These are phyloP conservation scores for Emydoidea blandingii DNA, from an alignment of 2,797 vertebrate species.

Conservation along the genomic window DNA sequence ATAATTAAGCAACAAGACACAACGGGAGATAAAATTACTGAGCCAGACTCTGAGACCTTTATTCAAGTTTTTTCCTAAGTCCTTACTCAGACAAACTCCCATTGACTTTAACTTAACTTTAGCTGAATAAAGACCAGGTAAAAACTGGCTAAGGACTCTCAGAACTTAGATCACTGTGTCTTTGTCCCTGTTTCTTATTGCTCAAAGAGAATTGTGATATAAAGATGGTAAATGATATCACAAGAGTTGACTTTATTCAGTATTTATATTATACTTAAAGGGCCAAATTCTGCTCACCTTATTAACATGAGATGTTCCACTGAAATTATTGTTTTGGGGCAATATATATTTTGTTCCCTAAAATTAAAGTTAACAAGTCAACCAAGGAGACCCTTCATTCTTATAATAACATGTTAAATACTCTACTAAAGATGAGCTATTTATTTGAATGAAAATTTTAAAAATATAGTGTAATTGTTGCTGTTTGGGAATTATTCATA, in stretches of 20 bases:
- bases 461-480: not conserved
- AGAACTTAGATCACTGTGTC: not conserved
- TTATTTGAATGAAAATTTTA: not conserved
- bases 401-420: no score
- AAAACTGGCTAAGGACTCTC: not conserved
- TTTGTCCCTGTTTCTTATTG: not conserved
- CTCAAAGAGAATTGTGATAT: not conserved
- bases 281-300: not conserved
- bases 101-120: not conserved
- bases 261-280: not conserved
- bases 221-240: not conserved
- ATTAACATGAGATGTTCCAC: not conserved
- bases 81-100: not conserved
- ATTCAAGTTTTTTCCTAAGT: not conserved
- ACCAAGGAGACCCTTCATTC: not conserved
- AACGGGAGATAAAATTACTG: not conserved
- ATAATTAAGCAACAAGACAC: not conserved
- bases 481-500: not conserved
- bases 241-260: not conserved
- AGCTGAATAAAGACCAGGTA: not conserved
- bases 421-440: no score
- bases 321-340: not conserved
- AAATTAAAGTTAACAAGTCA: not conserved
- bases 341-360: not conserved
- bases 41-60: not conserved